Evolutionary conservation across 2,797 vertebrate genomes (phyloP).

Genomic region (Chrosomus eos): DNA sequence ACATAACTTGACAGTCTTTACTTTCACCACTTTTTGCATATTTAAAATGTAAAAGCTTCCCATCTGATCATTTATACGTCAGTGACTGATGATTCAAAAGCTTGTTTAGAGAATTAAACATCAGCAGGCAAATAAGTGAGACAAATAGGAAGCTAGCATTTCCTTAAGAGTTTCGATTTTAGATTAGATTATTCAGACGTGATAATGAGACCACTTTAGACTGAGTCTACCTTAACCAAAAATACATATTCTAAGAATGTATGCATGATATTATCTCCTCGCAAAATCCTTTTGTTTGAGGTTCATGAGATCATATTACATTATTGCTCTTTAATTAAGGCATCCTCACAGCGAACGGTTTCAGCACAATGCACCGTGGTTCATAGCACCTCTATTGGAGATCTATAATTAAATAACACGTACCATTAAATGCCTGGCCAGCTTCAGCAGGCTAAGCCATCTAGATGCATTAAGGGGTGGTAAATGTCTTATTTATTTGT

Average conservation of each 20-base stretch:
- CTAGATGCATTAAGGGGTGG: conserved; percentile 41
- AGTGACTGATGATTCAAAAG: not conserved
- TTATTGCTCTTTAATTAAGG: conserved; percentile 37
- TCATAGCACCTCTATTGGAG: conserved; percentile 45
- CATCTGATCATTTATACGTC: not conserved
- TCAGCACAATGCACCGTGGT: conserved; percentile 9
- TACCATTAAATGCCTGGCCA: conserved; percentile 49
- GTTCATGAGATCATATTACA: conserved; percentile 37
- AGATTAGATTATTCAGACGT: not conserved
- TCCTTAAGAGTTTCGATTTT: not conserved
- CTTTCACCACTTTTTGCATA: not conserved
- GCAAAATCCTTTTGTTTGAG: conserved; percentile 19
- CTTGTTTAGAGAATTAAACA: not conserved
- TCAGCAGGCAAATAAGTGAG: not conserved
- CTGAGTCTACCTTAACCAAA: not conserved
- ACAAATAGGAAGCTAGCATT: not conserved
- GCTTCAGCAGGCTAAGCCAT: conserved; percentile 45
- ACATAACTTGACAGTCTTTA: not conserved
- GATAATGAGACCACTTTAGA: not conserved
- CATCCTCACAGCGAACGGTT: not conserved
- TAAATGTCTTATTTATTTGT: conserved; percentile 44
- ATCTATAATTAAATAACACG: conserved; percentile 49
- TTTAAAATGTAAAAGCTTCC: not conserved
- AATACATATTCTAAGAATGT: not conserved
- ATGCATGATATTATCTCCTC: not conserved